Evolutionary conservation across 2,113 vertebrate genomes (phyloP), one percentile per base, ranked within the genome.

Genomic region (Nicator chloris): DNA sequence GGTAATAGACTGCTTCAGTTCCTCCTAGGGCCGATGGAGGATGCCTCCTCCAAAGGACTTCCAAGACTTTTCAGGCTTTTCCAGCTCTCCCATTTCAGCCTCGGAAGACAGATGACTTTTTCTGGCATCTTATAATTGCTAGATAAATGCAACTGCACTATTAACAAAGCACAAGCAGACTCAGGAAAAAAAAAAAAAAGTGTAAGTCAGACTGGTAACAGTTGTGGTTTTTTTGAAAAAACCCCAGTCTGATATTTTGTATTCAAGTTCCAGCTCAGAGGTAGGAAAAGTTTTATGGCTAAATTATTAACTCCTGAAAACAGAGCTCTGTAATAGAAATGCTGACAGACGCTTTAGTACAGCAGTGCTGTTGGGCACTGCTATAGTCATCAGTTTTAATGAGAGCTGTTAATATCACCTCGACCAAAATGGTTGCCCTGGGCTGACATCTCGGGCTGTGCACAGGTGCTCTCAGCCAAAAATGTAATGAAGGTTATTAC

Each of bases 391-490:
- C 83, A 60, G 94, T 82, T 98, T 98, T 97, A 98, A 98, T 97
- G 97, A 98, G 96, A 75, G 80, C 61, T 88, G 89, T 96, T 97
- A 98, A 97, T 97, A 97, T 95, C 95, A 94, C 96, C 97, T 97
- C 95, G 28, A 61, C 97, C 97, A 95, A 96, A 97, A 97, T 70
- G 93, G 96, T 82, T 96, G 97, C 97, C 97, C 93, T 97, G 97
- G 96, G 98, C 97, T 97, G 96, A 93, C 30, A 3, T 96, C 96
- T 95, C 9, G 47, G 95, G 95, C 94, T 84, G 78, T 94, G 94
- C 97, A 98, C 98, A 98, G 98, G 98, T 98, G 97, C 91, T 98
- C 84, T 92, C 40, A 68, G 97, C 96, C 97, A 97, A 97, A 95
- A 96, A 82, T 53, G 92, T 97, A 97, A 98, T 97, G 97, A 92